Evolutionary conservation across 92 coral and sea anemone genomes (phyloP), one percentile per base, ranked within the genome.

Genomic region (Meandrina meandrites): DNA sequence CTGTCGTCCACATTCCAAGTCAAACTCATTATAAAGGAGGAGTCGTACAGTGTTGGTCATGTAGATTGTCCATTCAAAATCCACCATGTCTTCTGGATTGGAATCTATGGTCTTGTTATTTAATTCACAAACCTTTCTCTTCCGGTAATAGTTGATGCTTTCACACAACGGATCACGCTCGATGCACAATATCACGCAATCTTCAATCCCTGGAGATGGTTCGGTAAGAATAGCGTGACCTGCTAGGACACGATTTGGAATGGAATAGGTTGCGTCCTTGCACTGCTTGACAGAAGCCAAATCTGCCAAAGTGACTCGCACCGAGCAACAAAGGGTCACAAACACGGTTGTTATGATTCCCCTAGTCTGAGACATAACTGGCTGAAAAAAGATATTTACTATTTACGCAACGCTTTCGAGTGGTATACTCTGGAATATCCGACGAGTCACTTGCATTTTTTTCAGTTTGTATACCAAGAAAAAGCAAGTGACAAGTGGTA

Each of bases 131-230:
- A 34, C 14, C 45, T 53, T 79, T 31, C 35, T 79, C 28, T 58
- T 79, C 30, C 68, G 66, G 42, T 51, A 78, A 31, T 50, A 78
- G 68, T 78, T 78, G n/a, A 32, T 78, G n/a, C 81, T 78, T 27
- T 78, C 40, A 24, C 81, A 78, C 10, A 14, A 14, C 13, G 68
- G 82, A 35, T 56, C 62, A 18, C 28, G 69, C 13, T 56, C 68
- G 12, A 31, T 34, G 18, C 82, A 79, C 4, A 1, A 21, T 3
- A 79, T 79, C 68, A 79, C 45, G 68, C 82, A 79, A 53, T 53
- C 50, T 17, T 54, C 82, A 17, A 54, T 79, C 45, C 8, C 16
- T 30, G 58, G 68, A 16, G 82, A 51, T 19, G 40, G 66, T 31
- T 30, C 12, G 18, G 70, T 60, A 15, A 18, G 4, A 11, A 79